Evolutionary conservation across 2,888 invertebrate genomes (phyloP).

Genomic region (Lasioglossum lativentre): DNA sequence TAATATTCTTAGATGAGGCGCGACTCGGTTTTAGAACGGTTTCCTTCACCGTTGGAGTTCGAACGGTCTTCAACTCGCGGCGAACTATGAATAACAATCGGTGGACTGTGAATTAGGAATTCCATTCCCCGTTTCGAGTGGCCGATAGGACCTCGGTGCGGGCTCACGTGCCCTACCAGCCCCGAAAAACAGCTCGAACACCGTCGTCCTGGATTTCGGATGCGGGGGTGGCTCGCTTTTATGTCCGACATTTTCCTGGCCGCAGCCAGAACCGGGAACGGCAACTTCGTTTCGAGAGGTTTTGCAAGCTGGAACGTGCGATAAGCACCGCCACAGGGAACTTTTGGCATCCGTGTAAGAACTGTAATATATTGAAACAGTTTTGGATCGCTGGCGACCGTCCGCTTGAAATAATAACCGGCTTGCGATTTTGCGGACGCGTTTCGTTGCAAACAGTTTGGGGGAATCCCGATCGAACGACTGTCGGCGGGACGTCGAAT

Average conservation of each 20-base stretch:
- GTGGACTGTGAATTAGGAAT: conserved; percentile 70
- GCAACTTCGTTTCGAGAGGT: conserved; percentile 39
- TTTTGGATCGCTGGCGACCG: conserved; percentile 8
- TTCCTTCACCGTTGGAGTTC: conserved; percentile 60
- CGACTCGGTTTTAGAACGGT: conserved; percentile 59
- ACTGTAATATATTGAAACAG: conserved; percentile 32
- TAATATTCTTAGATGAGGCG: conserved; percentile 80
- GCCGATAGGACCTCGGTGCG: conserved; percentile 47
- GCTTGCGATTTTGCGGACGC: neutral
- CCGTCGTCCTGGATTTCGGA: neutral
- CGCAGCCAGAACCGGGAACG: neutral
- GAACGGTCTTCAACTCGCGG: conserved; percentile 72
- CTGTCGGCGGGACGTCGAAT: too few relatives aligned
- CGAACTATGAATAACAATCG: conserved; percentile 80
- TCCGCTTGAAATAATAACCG: conserved; percentile 25
- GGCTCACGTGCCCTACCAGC: conserved; percentile 14
- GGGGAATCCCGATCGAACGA: neutral
- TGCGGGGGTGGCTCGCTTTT: conserved; percentile 26
- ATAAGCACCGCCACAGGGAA: conserved; percentile 21
- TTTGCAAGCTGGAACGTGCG: conserved; percentile 39
- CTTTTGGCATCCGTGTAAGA: conserved; percentile 26
- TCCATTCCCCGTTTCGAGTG: conserved; percentile 58
- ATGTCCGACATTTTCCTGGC: conserved; percentile 27
- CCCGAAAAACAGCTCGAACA: conserved; percentile 57
- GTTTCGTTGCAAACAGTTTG: neutral